These are phyloP conservation scores for Cacajao melanocephalus DNA, from an alignment of 2,797 vertebrate species.

Conservation along the genomic window DNA sequence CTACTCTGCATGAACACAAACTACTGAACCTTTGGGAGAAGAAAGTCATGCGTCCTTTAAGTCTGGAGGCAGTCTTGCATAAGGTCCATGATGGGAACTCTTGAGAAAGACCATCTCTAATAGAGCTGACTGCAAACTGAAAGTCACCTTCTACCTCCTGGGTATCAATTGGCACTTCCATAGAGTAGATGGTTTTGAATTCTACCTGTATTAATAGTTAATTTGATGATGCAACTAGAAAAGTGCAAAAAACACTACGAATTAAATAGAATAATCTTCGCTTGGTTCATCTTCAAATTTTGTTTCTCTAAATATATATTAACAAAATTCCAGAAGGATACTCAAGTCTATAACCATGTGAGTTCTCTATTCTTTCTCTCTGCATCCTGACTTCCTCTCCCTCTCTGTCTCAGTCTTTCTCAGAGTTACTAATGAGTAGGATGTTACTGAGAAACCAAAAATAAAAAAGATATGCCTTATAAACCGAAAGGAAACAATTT, in stretches of 20 bases:
- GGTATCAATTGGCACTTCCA: neutral
- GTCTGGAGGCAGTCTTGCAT: neutral
- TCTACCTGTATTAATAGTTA: neutral
- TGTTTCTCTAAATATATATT: conserved; percentile 20
- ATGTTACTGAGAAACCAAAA: conserved; percentile 4
- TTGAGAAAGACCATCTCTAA: neutral
- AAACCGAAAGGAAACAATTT: neutral
- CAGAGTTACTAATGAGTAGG: neutral
- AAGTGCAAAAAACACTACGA: neutral
- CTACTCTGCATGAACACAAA: conserved; percentile 62
- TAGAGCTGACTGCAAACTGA: neutral
- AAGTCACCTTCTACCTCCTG: neutral
- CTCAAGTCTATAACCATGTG: neutral
- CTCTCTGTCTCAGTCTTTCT: neutral
- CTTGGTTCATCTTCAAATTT: conserved; percentile 7
- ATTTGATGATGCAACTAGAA: neutral
- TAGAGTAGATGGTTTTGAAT: neutral
- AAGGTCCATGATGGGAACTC: neutral
- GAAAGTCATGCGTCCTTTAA: conserved; percentile 8
- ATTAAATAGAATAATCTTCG: neutral
- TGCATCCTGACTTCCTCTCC: neutral
- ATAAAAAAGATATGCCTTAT: neutral
- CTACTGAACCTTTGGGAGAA: conserved; percentile 59
- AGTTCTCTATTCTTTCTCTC: neutral
- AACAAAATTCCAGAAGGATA: conserved; percentile 12